These are phyloP conservation scores for Noturus placidus DNA, from an alignment of 2,113 vertebrate species.

Conservation along the genomic window DNA sequence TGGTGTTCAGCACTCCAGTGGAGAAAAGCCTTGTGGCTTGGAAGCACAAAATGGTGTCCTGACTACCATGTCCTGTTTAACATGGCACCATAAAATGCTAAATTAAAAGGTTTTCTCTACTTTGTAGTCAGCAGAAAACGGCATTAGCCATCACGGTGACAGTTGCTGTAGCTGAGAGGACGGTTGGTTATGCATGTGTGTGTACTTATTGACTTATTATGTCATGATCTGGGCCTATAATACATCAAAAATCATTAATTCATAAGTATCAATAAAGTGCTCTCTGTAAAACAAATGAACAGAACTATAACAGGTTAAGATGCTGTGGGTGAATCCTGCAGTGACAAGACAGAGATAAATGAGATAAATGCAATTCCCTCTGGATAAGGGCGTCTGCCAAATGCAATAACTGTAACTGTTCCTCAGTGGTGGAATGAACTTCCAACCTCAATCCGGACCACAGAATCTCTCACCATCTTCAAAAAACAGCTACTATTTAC, in stretches of 20 bases:
- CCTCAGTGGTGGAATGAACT: too few relatives aligned
- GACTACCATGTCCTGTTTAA: neutral
- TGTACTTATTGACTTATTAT: neutral
- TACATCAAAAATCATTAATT: slow-evolving; percentile 16
- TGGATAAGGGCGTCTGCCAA: too few relatives aligned
- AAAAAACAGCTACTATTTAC: too few relatives aligned
- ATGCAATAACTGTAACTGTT: too few relatives aligned
- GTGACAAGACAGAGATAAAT: slow-evolving; percentile 12
- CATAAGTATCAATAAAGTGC: neutral
- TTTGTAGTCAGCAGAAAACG: slow-evolving; percentile 19
- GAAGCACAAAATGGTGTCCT: slow-evolving; percentile 12
- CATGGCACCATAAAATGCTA: slow-evolving; percentile 28
- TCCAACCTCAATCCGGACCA: too few relatives aligned
- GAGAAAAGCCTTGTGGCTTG: neutral
- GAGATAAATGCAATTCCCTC: too few relatives aligned
- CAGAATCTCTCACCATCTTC: too few relatives aligned
- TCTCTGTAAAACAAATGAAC: neutral
- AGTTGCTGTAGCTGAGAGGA: slow-evolving; percentile 16
- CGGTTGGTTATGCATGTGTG: neutral
- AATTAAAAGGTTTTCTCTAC: slow-evolving; percentile 25
- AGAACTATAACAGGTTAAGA: slow-evolving; percentile 20
- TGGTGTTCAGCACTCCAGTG: neutral
- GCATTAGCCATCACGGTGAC: neutral
- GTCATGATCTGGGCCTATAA: neutral
- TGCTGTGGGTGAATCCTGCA: slow-evolving; percentile 27